Evolutionary conservation across 1,140 invertebrate species (phyloP).

Genomic region (Camponotus pennsylvanicus): DNA sequence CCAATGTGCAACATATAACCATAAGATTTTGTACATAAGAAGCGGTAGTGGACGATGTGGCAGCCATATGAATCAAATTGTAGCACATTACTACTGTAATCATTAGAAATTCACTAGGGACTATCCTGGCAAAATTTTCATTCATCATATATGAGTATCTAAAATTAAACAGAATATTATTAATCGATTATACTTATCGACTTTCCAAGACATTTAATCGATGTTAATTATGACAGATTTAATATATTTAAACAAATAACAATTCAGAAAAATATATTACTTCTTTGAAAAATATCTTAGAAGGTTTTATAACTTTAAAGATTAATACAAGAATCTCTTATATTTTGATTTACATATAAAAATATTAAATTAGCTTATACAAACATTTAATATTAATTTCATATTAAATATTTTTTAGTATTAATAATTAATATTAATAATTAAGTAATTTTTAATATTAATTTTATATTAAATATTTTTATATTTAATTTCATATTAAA

Average conservation of each 20-base stretch:
- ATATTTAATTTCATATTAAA: background rate
- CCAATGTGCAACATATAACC: constrained; percentile 42
- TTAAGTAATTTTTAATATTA: too few relatives aligned
- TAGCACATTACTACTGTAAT: constrained; percentile 55
- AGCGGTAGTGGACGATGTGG: constrained; percentile 80
- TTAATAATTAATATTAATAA: too few relatives aligned
- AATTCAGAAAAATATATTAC: background rate
- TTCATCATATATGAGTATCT: constrained; percentile 60
- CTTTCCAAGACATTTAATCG: too few relatives aligned
- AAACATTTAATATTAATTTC: background rate
- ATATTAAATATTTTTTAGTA: too few relatives aligned
- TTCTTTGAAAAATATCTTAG: background rate
- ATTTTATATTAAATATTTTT: background rate
- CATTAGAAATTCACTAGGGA: constrained; percentile 58
- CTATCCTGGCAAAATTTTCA: constrained; percentile 52
- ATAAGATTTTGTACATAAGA: constrained; percentile 42
- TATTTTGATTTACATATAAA: background rate
- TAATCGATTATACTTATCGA: too few relatives aligned
- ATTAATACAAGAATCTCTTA: background rate
- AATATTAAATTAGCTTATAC: background rate
- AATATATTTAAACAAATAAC: too few relatives aligned
- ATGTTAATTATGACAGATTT: background rate
- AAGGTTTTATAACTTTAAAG: background rate
- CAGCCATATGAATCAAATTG: constrained; percentile 47
- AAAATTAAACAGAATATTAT: background rate